These are phyloP conservation scores for Mormyrus lacerda DNA, from an alignment of 2,113 vertebrate species.

Conservation along the genomic window DNA sequence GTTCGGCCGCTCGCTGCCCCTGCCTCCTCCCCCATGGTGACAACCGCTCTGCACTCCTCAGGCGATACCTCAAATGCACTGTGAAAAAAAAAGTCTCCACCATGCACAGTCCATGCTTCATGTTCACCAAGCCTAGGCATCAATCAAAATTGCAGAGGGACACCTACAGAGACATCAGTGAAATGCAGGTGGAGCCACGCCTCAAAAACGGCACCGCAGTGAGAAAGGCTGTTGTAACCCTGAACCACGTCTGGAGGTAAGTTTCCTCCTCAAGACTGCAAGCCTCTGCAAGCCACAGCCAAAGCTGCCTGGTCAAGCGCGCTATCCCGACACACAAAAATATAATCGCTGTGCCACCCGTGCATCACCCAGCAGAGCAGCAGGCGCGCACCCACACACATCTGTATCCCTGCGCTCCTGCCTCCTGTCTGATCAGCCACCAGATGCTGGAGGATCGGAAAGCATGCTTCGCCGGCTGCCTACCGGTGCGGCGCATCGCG, in stretches of 20 bases:
- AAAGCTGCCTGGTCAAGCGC: not conserved
- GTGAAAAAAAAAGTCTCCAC: not conserved
- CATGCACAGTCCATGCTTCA: not conserved
- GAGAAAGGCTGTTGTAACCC: not conserved
- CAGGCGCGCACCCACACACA: not conserved
- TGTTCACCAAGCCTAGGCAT: not conserved
- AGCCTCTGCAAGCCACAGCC: not conserved
- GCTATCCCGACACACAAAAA: not conserved
- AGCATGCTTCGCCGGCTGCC: not conserved
- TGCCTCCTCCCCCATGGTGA: not conserved
- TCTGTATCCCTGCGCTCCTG: not conserved
- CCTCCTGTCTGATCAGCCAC: not conserved
- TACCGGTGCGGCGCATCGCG: not conserved
- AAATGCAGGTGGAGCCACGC: not conserved
- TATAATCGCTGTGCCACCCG: not conserved
- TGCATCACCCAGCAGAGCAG: not conserved
- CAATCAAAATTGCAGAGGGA: not conserved
- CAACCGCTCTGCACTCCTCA: not conserved
- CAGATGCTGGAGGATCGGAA: not conserved
- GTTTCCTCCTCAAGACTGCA: not conserved
- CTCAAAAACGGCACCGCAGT: not conserved
- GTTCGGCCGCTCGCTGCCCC: not conserved
- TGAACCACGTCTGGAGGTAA: not conserved
- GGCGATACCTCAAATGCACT: not conserved
- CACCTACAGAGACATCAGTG: not conserved